Evolutionary conservation across 2,797 vertebrate genomes (phyloP), one percentile per base, ranked within the genome.

Genomic region (Scleropages formosus): DNA sequence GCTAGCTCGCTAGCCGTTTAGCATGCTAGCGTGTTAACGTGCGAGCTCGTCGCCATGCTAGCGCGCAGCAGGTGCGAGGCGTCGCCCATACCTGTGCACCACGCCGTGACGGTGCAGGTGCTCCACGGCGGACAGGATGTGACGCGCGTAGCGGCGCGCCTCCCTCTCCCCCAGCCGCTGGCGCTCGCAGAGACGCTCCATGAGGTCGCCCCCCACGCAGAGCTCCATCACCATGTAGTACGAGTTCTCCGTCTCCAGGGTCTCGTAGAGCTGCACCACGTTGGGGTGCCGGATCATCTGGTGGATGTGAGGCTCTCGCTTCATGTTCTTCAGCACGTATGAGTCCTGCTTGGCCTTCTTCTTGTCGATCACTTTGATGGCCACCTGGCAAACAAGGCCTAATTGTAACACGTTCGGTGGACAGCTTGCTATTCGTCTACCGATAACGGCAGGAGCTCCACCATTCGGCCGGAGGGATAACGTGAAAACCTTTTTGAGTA

Each of bases 201-300:
- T 94, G 83, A 96, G 90, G 83, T 95, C 93, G 47, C 93, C 88
- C 0, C 94, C 92, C 0, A 90, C 86, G 65, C 93, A 95, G 20
- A 95, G 89, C 84, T 96, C 94, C 92, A 95, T 93, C 76, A 90
- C 91, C 92, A 93, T 91, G 84, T 96, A 96, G 88, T 94, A 95
- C 63, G 90, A 94, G 87, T 94, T 95, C 85, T 94, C 88, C 0
- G 93, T 95, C 88, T 95, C 94, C 85, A 94, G 82, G 0, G 92
- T 94, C 90, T 95, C 83, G 65, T 94, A 89, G 60, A 98, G 85
- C 75, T 82, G 85, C 10, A 93, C 91, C 31, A 95, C 80, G 53
- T 94, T 90, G 76, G 94, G 92, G 67, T 95, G 93, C 75, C 91
- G 91, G 75, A 95, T 87, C 91, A 94, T 94, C 88, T 95, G 92